Conservation (phyloP, 2,888 invertebrate genomes). For the Pyrochroa serraticornis region DNA sequence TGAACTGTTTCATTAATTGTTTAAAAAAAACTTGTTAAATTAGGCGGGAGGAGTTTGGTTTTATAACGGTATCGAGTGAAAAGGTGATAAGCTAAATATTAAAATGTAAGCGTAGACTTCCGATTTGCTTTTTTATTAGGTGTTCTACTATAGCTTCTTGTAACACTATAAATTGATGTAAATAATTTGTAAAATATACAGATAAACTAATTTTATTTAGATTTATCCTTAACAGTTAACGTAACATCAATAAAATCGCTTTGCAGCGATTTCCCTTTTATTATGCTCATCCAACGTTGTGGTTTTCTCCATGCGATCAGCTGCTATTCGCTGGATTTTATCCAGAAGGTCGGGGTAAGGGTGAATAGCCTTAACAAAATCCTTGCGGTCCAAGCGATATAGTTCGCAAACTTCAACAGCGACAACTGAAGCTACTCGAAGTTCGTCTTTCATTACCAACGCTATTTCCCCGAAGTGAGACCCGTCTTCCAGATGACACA, state of each 20-base stretch:
- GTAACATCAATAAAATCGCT: background rate
- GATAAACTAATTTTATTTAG: background rate
- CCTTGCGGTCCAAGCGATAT: constrained; percentile 54
- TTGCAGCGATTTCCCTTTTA: constrained; percentile 29
- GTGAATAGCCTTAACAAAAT: constrained; percentile 56
- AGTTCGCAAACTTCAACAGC: constrained; percentile 57
- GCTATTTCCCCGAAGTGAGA: constrained; percentile 62
- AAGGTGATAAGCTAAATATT: background rate
- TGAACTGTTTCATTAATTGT: constrained; percentile 56
- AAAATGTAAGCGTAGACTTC: constrained; percentile 6
- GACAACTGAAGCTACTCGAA: constrained; percentile 54
- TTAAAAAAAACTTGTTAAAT: constrained; percentile 6
- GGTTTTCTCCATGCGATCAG: constrained; percentile 60
- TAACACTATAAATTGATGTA: constrained; percentile 12
- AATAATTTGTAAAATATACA: constrained; percentile 20
- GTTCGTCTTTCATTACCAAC: constrained; percentile 52
- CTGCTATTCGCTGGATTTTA: constrained; percentile 59
- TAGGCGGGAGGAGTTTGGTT: background rate
- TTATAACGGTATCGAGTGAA: background rate
- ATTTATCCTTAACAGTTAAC: background rate
- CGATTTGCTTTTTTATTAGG: constrained; percentile 1
- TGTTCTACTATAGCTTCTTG: constrained; percentile 1
- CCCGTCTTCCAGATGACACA: constrained; percentile 65
- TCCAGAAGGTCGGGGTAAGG: constrained; percentile 58
- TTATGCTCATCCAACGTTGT: constrained; percentile 57